A percentile compares a stretch with the other conserved stretches of the same genome.
phyloP scores from a whole-genome alignment of 2,113 vertebrate genomes.

The Bambusicola thoracicus region DNA sequence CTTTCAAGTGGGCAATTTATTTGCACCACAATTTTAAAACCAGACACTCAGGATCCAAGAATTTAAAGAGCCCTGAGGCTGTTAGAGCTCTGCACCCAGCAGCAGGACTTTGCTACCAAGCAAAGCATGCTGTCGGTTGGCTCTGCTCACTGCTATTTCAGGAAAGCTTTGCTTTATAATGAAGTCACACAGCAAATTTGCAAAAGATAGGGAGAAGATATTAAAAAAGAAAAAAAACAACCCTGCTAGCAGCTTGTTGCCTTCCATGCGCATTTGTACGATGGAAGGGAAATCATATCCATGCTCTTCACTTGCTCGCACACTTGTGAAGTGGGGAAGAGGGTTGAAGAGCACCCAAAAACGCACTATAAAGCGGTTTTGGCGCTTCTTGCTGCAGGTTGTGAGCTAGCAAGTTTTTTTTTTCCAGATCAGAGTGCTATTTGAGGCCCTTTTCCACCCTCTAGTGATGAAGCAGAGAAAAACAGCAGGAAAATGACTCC shows the following conservation, averaged over 20 bases:
- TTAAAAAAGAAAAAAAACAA: neutral
- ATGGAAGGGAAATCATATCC: neutral
- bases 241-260: neutral
- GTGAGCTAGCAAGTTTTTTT: neutral
- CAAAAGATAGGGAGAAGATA: neutral
- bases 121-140: neutral
- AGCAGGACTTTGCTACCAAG: neutral
- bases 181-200: neutral
- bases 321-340: rapidly evolving
- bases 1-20: neutral
- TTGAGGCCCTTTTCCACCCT: constrained; percentile 30
- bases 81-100: neutral
- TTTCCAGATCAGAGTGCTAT: neutral
- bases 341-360: neutral
- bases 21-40: neutral
- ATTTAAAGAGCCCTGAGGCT: neutral
- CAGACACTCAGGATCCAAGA: neutral
- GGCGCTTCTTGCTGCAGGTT: neutral
- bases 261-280: rapidly evolving
- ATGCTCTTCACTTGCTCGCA: neutral
- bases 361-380: rapidly evolving
- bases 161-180: neutral
- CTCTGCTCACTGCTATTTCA: neutral
- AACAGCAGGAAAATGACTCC: neutral
- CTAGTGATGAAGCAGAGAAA: neutral